Evolutionary conservation across 1,140 invertebrate genomes (phyloP).

Genomic region (Gyrodactylus salaris): DNA sequence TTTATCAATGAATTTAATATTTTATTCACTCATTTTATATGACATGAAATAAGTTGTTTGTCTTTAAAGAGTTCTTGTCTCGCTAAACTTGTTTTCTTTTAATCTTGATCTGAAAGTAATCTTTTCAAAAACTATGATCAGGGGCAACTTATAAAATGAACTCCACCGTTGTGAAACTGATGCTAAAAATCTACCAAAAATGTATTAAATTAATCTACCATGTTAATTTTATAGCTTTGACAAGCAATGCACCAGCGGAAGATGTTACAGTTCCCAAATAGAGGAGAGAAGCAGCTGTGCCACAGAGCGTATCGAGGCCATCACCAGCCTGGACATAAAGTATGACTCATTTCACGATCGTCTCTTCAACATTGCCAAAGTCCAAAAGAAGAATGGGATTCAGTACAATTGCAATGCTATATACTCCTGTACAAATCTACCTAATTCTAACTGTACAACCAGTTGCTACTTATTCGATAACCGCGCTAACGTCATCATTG

Average conservation of each 20-base stretch:
- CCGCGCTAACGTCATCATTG: conserved; percentile 19
- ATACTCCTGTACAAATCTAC: conserved; percentile 18
- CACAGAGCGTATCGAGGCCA: conserved; percentile 21
- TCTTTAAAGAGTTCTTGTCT: too few species aligned
- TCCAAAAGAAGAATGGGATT: conserved; percentile 18
- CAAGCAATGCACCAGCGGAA: conserved; percentile 12
- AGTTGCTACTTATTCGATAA: conserved; percentile 22
- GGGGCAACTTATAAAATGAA: too few species aligned
- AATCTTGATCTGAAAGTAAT: too few species aligned
- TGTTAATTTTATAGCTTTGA: not conserved
- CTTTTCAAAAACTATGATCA: too few species aligned
- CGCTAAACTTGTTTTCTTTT: too few species aligned
- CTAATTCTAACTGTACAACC: conserved; percentile 16
- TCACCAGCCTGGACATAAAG: conserved; percentile 21
- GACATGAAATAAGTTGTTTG: too few species aligned
- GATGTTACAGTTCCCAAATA: conserved; percentile 19
- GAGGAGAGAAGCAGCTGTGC: conserved; percentile 17
- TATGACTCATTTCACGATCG: conserved; percentile 22
- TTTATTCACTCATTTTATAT: too few species aligned
- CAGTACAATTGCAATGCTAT: conserved; percentile 16
- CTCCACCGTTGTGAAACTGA: too few species aligned
- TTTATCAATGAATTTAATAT: too few species aligned
- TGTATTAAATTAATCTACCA: not conserved
- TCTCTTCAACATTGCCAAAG: conserved; percentile 15
- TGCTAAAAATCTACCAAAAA: not conserved